Evolutionary conservation across 2,888 invertebrate species (phyloP), one percentile per base, ranked within the genome.

Genomic region (Amblyteles armatorius): DNA sequence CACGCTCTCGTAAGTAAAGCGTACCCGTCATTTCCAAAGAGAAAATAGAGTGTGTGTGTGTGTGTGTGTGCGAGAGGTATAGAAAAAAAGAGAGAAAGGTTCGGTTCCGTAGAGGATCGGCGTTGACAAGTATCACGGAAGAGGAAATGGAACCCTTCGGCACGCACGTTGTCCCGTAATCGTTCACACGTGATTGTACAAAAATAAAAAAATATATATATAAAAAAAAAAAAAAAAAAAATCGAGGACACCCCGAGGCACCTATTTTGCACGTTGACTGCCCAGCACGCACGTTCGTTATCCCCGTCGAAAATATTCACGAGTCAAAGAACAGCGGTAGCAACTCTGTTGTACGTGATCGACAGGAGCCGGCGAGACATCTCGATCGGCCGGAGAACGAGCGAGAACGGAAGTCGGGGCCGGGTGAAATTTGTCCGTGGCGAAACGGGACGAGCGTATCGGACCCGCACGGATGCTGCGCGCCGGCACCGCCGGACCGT

Each of bases 1-100:
- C 50, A 22, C 3, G 22, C 77, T 44, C 65, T 68, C 57, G 74
- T 74, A 74, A 74, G 74, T 74, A 74, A 74, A 74, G 63, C 63
- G 74, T 60, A 60, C 60, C 60, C 60, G 60, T 60, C 60, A 60
- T 60, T 60, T 60, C 60, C 60, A 60, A 29, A 60, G 60, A 60
- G 60, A 60, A 29, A 29, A 26, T 22, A 60, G 22, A 60, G 60
- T 26, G 60, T 60, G 29, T 60, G 60, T 29, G 16, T 60, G 29
- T 52, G 52, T 52, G 52, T 52, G 33, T 6, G 33, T 6, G 33
- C 19, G 22, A 55, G 55, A 55, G 29, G 16, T 13, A 11, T 22
- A 4, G 26, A 3, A 13, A 13, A 26, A 13, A 1, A 29, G 29
- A 16, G 29, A 26, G 13, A 29, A 60, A 60, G 52, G 19, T 6